Evolutionary conservation across 2,113 vertebrate genomes (phyloP), one percentile per base, ranked within the genome.

Genomic region (Hypomesus transpacificus): DNA sequence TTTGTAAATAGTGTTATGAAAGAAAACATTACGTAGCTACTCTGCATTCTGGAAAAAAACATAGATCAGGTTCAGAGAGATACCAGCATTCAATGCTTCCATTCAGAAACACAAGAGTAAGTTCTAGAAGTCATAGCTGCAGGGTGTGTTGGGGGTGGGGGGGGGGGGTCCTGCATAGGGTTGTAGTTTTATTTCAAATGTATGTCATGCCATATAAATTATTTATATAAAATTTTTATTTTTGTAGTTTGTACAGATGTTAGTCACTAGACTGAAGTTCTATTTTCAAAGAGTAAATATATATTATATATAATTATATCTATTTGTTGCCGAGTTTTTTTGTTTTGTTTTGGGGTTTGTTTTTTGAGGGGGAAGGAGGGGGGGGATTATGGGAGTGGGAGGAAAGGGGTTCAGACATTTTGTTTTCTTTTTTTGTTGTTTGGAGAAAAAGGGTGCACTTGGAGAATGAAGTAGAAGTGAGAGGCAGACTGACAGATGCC

Each of bases 241-340:
- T 96, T 96, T 96, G 93, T 96, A 96, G 93, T 94, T 91, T 94
- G 92, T 94, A 95, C 92, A 95, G 92, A 92, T 93, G 90, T 90
- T 94, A 94, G 94, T 92, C 88, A 82, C 86, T 90, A 92, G 92
- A 94, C 91, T 88, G 94, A 95, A 95, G 91, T 93, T 94, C 92
- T 96, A 93, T 95, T 96, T 95, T 96, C 95, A 94, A 95, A 96
- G 93, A 96, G 91, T 95, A 92, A 93, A 94, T 94, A 93, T 93
- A 94, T 95, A 94, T 94, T 92, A 94, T 94, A 96, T 94, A 94
- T 92, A 92, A 92, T 90, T 93, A 91, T 89, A 92, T 92, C 81
- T 93, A 91, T 91, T 92, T 92, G 88, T 90, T 89, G 86, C 75
- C 57, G 76, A 85, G 84, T 86, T 87, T 84, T 87, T 79, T 85